phyloP scores from a whole-genome alignment of 2,113 vertebrate species.

The western clawed frog (Xenopus tropicalis) region UCB_Xtro_10.0 CM004445.2:106353001-106353500 shows the following conservation, averaged over 20 bases:
- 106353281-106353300: not conserved
- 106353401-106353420: not conserved
- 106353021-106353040: constrained; percentile 12
- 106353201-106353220: not conserved
- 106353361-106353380: not conserved
- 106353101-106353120: constrained; percentile 5
- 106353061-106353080: constrained; percentile 2
- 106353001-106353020: constrained; percentile 8
- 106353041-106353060: constrained; percentile 11
- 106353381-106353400: not conserved
- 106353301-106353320: not conserved
- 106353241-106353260: not conserved
- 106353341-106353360: not conserved
- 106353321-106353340: not conserved
- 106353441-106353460: too few relatives aligned
- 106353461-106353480: too few relatives aligned
- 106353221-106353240: not conserved
- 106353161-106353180: not conserved
- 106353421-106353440: not conserved
- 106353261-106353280: not conserved
- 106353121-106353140: not conserved
- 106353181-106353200: not conserved
- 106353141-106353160: constrained; percentile 8
- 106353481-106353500: too few relatives aligned
- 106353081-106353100: not conserved